Conservation (phyloP, 1,140 invertebrate genomes). For the Planococcus citri region DNA sequence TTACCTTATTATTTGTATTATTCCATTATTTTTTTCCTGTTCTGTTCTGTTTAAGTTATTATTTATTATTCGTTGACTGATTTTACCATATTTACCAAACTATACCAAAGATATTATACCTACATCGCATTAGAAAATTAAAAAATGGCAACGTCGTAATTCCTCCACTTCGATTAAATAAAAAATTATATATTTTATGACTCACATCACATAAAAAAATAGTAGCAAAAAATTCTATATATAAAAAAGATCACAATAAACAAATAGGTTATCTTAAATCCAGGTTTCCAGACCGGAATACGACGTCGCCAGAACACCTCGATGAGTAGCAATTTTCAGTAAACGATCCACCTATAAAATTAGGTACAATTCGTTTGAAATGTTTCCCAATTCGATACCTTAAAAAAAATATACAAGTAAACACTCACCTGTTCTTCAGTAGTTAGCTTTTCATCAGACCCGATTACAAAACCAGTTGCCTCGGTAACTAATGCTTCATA, state of each 20-base stretch:
- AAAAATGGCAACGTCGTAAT: too few relatives aligned
- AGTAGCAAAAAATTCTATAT: too few relatives aligned
- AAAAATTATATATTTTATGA: too few relatives aligned
- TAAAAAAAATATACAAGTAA: too few relatives aligned
- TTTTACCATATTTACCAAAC: not conserved
- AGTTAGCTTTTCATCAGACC: not conserved
- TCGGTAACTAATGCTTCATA: not conserved
- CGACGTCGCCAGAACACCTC: slow-evolving; percentile 25
- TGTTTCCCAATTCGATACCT: not conserved
- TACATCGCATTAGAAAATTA: too few relatives aligned
- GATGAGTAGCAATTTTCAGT: slow-evolving; percentile 27
- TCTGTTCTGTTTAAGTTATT: not conserved
- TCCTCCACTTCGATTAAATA: too few relatives aligned
- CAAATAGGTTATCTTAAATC: too few relatives aligned
- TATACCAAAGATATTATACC: not conserved
- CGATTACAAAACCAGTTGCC: not conserved
- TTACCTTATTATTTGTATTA: not conserved
- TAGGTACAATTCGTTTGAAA: not conserved
- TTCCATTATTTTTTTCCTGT: not conserved
- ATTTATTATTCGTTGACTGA: not conserved
- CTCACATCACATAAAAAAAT: too few relatives aligned
- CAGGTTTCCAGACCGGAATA: slow-evolving; percentile 27
- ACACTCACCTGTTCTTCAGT: not conserved
- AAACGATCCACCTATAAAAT: slow-evolving; percentile 27
- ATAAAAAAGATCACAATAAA: too few relatives aligned